Base-by-base conservation (phyloP, 2,113 vertebrate genomes). In the Pampusana beccarii region DNA sequence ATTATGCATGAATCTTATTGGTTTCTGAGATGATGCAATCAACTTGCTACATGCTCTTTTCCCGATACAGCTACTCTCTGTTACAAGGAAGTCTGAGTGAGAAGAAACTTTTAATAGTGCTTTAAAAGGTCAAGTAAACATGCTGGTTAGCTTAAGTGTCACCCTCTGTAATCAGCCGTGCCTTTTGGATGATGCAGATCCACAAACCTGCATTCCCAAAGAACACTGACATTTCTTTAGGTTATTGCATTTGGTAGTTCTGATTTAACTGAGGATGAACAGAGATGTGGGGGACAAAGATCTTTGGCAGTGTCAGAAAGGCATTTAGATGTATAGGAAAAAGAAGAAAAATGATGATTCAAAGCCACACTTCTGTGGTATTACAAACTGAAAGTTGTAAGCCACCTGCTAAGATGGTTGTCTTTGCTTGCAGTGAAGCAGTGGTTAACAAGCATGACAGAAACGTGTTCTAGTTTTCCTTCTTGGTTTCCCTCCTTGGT, bases 1-100 rank as follows among this genome's bases (percentile, higher is more conserved):
- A 61, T 85, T 66, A 33, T 65, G 66, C 40, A 26, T 16, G 57
- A 60, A 83, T 94, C 88, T 96, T 78, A 42, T 62, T 84, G 67
- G 89, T 80, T 89, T 58, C 80, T 91, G 31, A 80, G 89, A 96
- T 80, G 91, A 86, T 77, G 70, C 67, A 90, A 86, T 34, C 21
- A 85, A 50, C 44, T 80, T 74, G 34, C 46, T 44, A 29, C 51
- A 15, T 33, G 46, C 16, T 66, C 70, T 79, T 0, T 28, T 2
- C 2, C n/a, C 69, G 24, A 60, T 75, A 23, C 1, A 79, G 54
- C 80, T 91, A 20, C 31, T 96, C 95, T 92, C 64, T 96, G 60
- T 56, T 82, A 57, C 26, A 46, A 73, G 82, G 81, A 91, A 83
- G 46, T 62, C 31, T 25, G 21, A 56, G 23, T 40, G 60, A 78